A percentile compares a stretch with the other conserved stretches of the same genome.
Evolutionary conservation across 2,888 invertebrate species (phyloP).

Genomic region (Oxyscelio sp.): DNA sequence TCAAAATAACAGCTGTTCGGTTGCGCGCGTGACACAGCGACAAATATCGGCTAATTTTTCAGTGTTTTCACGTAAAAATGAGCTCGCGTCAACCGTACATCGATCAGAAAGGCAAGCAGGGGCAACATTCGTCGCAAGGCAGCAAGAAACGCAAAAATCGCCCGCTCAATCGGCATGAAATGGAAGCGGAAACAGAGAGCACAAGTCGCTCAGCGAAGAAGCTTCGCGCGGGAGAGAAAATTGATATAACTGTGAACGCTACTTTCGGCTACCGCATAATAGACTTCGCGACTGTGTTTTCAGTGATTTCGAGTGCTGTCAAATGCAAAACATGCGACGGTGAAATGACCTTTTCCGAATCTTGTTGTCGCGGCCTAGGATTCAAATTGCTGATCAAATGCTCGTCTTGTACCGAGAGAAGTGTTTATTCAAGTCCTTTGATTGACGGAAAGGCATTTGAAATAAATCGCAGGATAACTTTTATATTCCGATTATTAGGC

Average conservation of each 20-base stretch:
- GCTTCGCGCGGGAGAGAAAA: slow-evolving; percentile 8
- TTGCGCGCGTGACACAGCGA: slow-evolving; percentile 7
- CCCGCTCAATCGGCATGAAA: slow-evolving; percentile 54
- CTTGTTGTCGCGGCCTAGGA: slow-evolving; percentile 54
- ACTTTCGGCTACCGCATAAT: slow-evolving; percentile 33
- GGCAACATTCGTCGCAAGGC: neutral
- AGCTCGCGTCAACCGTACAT: slow-evolving; percentile 14
- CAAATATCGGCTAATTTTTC: slow-evolving; percentile 18
- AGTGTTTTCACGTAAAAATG: slow-evolving; percentile 23
- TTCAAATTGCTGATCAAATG: slow-evolving; percentile 48
- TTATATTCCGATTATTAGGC: slow-evolving; percentile 25
- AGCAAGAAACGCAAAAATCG: slow-evolving; percentile 42
- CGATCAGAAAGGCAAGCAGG: slow-evolving; percentile 17
- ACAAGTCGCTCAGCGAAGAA: slow-evolving; percentile 64
- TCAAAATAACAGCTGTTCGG: slow-evolving; percentile 19
- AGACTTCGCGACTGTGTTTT: slow-evolving; percentile 63
- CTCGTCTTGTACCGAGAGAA: slow-evolving; percentile 23
- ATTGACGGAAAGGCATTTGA: slow-evolving; percentile 25
- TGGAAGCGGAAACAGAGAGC: slow-evolving; percentile 69
- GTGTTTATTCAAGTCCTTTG: slow-evolving; percentile 24
- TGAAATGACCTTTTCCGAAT: slow-evolving; percentile 55
- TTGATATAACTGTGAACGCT: slow-evolving; percentile 16
- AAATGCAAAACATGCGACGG: slow-evolving; percentile 60
- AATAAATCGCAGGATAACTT: slow-evolving; percentile 25
- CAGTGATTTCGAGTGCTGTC: slow-evolving; percentile 54